Evolutionary conservation across 2,113 vertebrate species (phyloP).

Genomic region (Leptodactylus fuscus): DNA sequence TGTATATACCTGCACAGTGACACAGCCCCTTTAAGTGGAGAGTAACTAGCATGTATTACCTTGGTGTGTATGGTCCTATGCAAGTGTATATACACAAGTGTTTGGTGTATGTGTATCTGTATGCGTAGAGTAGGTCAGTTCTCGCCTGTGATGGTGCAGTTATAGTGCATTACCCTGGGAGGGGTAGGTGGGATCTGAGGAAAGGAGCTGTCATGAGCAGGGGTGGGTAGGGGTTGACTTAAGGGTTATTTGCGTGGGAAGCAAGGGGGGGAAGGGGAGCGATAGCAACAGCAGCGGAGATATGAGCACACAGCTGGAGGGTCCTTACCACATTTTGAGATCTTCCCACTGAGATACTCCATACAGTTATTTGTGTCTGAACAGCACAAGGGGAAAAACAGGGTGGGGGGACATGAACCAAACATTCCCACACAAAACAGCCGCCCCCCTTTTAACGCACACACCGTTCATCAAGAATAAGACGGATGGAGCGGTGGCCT

Average conservation of each 20-base stretch:
- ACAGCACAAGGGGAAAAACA: conserved; percentile 75
- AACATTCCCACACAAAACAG: conserved; percentile 57
- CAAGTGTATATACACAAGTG: background rate
- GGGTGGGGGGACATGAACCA: conserved; percentile 75
- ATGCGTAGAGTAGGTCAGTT: background rate
- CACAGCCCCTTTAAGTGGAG: conserved; percentile 10
- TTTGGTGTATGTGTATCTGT: background rate
- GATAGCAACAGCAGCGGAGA: conserved; percentile 53
- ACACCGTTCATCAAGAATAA: no score
- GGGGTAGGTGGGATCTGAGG: conserved; percentile 9
- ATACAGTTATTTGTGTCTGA: conserved; percentile 87
- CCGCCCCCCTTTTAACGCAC: conserved; percentile 62
- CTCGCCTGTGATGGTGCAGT: background rate
- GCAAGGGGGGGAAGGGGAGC: conserved; percentile 55
- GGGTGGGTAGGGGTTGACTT: background rate
- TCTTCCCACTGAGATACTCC: conserved; percentile 87
- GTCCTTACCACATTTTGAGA: conserved; percentile 94
- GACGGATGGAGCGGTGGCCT: no score
- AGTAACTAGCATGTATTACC: background rate
- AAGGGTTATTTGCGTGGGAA: conserved; percentile 48
- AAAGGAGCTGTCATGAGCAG: conserved; percentile 25
- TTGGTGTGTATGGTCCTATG: background rate
- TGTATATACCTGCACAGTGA: background rate
- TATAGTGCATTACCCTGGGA: background rate
- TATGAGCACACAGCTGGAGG: conserved; percentile 57